Base-by-base conservation (phyloP, 2,888 invertebrate species). In the Harmothoe impar region DNA sequence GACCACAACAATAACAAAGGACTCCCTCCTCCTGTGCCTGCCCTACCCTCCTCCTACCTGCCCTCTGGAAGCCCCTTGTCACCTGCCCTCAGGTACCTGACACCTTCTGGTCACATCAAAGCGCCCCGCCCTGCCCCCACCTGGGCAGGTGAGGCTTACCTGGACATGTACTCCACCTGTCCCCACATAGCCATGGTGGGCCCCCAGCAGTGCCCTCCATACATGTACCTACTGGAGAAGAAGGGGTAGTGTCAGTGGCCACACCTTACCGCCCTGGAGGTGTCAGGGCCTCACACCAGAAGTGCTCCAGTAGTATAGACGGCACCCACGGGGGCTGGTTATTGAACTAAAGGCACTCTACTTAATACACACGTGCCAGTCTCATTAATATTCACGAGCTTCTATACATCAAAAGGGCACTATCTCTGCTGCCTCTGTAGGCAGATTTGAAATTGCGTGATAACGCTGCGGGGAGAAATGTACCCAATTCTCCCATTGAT, bases 161-260 rank as follows among this genome's bases (percentile, higher is more conserved):
- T 72, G 25, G 29, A 25, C 72, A 23, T 29, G 3, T 20, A 15
- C 29, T 25, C 72, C 72, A 72, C 72, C 72, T 72, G 72, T 29
- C 72, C 72, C 72, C 0, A n/a, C 62, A 62, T 43, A 10, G 43
- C 43, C 43, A 43, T 43, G 5, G 10, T 43, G 43, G 43, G 10
- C 43, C 43, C 43, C 62, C 62, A 62, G 62, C n/a, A 62, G 20
- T 20, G 62, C 20, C n/a, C 68, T n/a, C 68, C 72, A 23, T 17
- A 1, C 29, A 29, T 29, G 29, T 29, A n/a, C 72, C 72, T 25
- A 7, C 29, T 72, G 72, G 72, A 72, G 72, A 25, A 29, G 72
- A 5, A n/a, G n/a, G n/a, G n/a, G n/a, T n/a, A n/a, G 72, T 62
- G 62, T n/a, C 62, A 62, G 62, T 62, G n/a, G 62, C 62, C 62